Conservation (phyloP, 2,113 vertebrate species). For the Macrotis lagotis region DNA sequence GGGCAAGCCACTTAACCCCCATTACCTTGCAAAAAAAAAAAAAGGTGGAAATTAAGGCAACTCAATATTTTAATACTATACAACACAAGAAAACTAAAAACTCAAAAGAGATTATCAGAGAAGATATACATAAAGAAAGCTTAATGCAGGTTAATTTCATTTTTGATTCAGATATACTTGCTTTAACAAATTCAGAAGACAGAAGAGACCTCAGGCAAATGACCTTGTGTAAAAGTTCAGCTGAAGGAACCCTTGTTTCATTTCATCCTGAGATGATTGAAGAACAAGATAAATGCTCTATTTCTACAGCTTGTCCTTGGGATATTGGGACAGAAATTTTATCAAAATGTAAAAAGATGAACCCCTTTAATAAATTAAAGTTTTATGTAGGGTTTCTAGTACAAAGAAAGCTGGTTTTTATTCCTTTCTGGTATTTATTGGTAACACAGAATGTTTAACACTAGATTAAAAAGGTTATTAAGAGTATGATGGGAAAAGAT, state of each 20-base stretch:
- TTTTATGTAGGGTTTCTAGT: background rate
- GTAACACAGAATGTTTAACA: background rate
- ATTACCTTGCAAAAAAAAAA: too few relatives aligned
- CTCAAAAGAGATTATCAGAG: background rate
- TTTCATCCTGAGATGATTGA: background rate
- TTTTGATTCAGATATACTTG: background rate
- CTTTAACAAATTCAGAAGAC: background rate
- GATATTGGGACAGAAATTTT: background rate
- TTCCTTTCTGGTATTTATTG: background rate
- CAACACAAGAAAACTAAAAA: background rate
- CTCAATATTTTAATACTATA: background rate
- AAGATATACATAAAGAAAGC: background rate
- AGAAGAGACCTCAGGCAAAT: background rate
- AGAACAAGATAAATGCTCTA: slow-evolving; percentile 2
- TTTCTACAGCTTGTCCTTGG: background rate
- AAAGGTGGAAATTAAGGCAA: background rate
- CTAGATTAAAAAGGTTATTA: background rate
- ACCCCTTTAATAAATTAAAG: background rate
- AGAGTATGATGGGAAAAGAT: background rate
- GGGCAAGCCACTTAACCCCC: too few relatives aligned
- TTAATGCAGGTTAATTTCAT: background rate
- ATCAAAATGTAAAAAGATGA: background rate
- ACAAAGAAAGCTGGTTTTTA: background rate
- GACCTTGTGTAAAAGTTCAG: background rate
- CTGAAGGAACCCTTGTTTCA: slow-evolving; percentile 19